phyloP scores from a whole-genome alignment of 2,888 invertebrate genomes.

The Drosophila nigricruria region DNA sequence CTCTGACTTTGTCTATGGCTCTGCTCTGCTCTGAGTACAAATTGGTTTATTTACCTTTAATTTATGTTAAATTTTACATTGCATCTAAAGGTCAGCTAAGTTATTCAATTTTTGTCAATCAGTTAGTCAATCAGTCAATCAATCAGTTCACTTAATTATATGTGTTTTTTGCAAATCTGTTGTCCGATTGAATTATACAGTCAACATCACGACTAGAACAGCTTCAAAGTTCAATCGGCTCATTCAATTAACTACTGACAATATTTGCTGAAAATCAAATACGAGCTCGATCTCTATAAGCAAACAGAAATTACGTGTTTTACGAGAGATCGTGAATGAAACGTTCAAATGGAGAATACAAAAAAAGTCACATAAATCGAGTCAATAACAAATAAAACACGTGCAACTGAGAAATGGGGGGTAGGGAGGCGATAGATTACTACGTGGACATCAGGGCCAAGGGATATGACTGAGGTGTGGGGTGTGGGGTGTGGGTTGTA shows the following conservation, averaged over 20 bases:
- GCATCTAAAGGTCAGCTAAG: not conserved
- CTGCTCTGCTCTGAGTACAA: too few relatives aligned
- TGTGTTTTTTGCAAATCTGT: not conserved
- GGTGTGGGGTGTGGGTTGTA: not conserved
- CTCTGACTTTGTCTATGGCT: too few relatives aligned
- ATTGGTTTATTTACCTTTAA: too few relatives aligned
- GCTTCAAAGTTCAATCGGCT: constrained; percentile 16
- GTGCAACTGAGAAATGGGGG: constrained; percentile 13
- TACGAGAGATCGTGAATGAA: constrained; percentile 19
- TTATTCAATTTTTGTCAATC: not conserved
- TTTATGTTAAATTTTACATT: not conserved
- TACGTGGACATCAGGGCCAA: not conserved
- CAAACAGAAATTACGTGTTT: constrained; percentile 25
- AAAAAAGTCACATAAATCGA: constrained; percentile 44
- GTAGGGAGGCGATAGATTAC: not conserved
- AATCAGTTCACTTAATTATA: not conserved
- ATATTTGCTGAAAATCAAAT: constrained; percentile 11
- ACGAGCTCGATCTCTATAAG: constrained; percentile 5
- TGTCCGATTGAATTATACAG: not conserved
- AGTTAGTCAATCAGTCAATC: not conserved
- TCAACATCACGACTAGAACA: constrained; percentile 7
- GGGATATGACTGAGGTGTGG: not conserved
- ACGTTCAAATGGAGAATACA: constrained; percentile 12
- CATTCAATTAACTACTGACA: constrained; percentile 6
- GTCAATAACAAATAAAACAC: constrained; percentile 29